phyloP scores from a whole-genome alignment of 2,797 vertebrate species.

The Rhinophrynus dorsalis region DNA sequence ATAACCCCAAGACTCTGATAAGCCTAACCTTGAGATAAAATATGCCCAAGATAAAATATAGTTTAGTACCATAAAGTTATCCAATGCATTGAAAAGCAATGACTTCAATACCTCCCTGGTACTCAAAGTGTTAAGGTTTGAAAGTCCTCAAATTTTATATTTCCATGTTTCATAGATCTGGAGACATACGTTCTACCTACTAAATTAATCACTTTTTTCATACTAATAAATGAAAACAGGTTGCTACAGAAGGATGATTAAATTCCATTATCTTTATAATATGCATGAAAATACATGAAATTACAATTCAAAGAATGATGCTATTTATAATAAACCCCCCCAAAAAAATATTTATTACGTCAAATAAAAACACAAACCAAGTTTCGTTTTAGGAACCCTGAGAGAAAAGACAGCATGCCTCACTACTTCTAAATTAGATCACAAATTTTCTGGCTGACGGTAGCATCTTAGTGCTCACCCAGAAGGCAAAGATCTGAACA shows the following conservation, averaged over 20 bases:
- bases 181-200: not conserved
- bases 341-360: constrained; percentile 30
- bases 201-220: not conserved
- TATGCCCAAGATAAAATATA: too few species aligned
- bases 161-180: not conserved
- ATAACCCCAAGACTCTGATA: too few species aligned
- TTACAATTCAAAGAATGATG: constrained; percentile 10
- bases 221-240: constrained; percentile 9
- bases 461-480: constrained; percentile 66
- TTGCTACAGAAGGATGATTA: not conserved
- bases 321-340: constrained; percentile 43
- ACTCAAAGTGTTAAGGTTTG: too few species aligned
- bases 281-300: not conserved
- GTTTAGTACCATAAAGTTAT: too few species aligned
- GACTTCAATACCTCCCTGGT: too few species aligned
- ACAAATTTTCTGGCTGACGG: constrained; percentile 76
- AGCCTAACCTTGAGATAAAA: too few species aligned
- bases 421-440: constrained; percentile 77
- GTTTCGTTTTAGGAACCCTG: constrained; percentile 56
- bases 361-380: constrained; percentile 46
- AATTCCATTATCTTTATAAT: not conserved
- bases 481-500: constrained; percentile 71
- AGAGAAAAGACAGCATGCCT: constrained; percentile 66
- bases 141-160: too few species aligned
- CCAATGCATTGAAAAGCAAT: too few species aligned